These are phyloP conservation scores for Tiliacea citrago DNA, from an alignment of 2,888 invertebrate species.

Conservation along the genomic window DNA sequence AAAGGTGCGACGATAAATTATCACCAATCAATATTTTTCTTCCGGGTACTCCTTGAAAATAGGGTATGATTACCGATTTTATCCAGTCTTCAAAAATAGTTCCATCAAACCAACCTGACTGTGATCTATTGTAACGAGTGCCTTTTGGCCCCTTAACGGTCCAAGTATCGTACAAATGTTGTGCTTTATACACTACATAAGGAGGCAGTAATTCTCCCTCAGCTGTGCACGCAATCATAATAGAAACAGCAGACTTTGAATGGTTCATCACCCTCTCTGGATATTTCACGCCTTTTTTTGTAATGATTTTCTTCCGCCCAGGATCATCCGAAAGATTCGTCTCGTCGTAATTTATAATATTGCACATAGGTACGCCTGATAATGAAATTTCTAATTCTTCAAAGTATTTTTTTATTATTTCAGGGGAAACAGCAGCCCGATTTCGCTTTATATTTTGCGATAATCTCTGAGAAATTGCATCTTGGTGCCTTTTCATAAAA, in stretches of 20 bases:
- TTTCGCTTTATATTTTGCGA: slow-evolving; percentile 45
- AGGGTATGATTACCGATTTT: slow-evolving; percentile 40
- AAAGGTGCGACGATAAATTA: slow-evolving; percentile 54
- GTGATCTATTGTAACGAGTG: slow-evolving; percentile 74
- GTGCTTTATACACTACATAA: slow-evolving; percentile 79
- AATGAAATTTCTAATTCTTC: slow-evolving; percentile 42
- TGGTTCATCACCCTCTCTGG: slow-evolving; percentile 42
- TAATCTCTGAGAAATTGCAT: slow-evolving; percentile 33
- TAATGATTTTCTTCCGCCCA: slow-evolving; percentile 42
- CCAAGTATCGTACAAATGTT: slow-evolving; percentile 70
- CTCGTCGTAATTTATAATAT: slow-evolving; percentile 59
- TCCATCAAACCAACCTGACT: slow-evolving; percentile 76
- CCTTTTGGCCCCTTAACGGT: slow-evolving; percentile 66
- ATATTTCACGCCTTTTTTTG: slow-evolving; percentile 50
- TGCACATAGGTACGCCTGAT: slow-evolving; percentile 32
- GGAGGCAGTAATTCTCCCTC: slow-evolving; percentile 73
- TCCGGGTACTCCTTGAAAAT: slow-evolving; percentile 36
- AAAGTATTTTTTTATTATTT: slow-evolving; percentile 40
- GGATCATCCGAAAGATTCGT: slow-evolving; percentile 57
- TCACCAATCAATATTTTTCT: slow-evolving; percentile 53
- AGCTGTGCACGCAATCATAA: slow-evolving; percentile 76
- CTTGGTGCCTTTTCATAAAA: slow-evolving; percentile 41
- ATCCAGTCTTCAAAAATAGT: slow-evolving; percentile 70
- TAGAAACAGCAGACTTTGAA: slow-evolving; percentile 61
- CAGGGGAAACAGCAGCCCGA: slow-evolving; percentile 38